Evolutionary conservation across 2,113 vertebrate genomes (phyloP).

Genomic region (Nerophis ophidion): DNA sequence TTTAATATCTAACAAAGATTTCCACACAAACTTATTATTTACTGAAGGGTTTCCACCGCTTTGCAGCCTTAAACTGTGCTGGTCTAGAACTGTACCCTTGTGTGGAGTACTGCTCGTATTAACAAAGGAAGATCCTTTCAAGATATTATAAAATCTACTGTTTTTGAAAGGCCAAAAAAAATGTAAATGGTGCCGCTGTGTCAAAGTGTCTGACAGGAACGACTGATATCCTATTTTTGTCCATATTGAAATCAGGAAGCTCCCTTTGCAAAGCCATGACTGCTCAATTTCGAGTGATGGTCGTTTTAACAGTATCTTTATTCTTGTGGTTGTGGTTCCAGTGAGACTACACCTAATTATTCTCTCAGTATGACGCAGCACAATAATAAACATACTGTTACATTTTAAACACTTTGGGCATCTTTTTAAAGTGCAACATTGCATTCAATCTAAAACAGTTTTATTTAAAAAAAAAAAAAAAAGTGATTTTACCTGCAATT

Average conservation of each 20-base stretch:
- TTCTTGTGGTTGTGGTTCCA: background rate
- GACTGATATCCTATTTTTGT: slow-evolving; percentile 2
- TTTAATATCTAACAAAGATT: background rate
- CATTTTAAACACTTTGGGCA: too few relatives aligned
- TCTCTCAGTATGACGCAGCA: too few relatives aligned
- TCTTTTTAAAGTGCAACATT: too few relatives aligned
- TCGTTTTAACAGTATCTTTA: background rate
- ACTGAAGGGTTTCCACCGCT: background rate
- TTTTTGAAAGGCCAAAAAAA: slow-evolving; percentile 23
- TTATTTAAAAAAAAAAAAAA: too few relatives aligned
- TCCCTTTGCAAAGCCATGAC: too few relatives aligned
- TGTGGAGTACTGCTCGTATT: background rate
- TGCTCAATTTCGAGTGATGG: too few relatives aligned
- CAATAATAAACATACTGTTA: background rate
- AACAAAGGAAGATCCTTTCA: background rate
- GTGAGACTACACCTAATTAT: background rate
- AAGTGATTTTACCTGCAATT: slow-evolving; percentile 2
- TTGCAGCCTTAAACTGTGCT: background rate
- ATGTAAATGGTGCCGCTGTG: slow-evolving; percentile 40
- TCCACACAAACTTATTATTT: background rate
- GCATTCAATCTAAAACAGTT: too few relatives aligned
- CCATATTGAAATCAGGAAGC: too few relatives aligned
- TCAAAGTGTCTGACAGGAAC: slow-evolving; percentile 21
- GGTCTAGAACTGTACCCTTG: background rate
- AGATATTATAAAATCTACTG: slow-evolving; percentile 18